Evolutionary conservation across 2,797 vertebrate species (phyloP), one percentile per base, ranked within the genome.

Genomic region (Phalanger gymnotis): DNA sequence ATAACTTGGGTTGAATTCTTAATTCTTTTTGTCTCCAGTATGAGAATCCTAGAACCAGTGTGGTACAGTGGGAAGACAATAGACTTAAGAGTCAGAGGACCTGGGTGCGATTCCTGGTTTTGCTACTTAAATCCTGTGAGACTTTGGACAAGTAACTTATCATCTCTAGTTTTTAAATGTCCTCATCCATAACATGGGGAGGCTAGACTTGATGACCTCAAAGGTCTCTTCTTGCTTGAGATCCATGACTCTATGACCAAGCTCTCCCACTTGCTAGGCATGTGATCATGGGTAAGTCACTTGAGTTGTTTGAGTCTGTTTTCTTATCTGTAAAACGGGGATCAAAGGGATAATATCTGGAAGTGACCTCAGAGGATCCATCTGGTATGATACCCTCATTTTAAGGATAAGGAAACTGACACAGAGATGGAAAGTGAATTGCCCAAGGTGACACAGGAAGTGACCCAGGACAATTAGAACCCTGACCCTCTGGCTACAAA

Each of bases 21-120:
- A 95, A 55, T 57, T 94, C 22, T 61, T 94, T 16, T 90, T 95
- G 92, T 93, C 28, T n/a, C 27, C 90, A 0, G 90, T n/a, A 14
- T 34, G 56, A 87, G 91, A 91, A 93, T 91, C 92, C 56, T 53
- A 47, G 22, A 81, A 47, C 16, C n/a, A 47, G 16, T 9, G n/a
- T 40, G 57, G 0, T 61, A 61, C 57, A 58, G 57, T 30, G 31
- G 28, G 12, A 31, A 61, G 57, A 61, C 6, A 81, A 2, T 40
- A 22, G 2, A 7, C 3, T 81, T 40, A 22, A n/a, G 5, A 22
- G 66, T 47, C 66, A 81, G 16, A 81, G 19, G 66, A 47, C 40
- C n/a, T 40, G 6, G 2, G n/a, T 73, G 16, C 66, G 22, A 40
- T 40, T 40, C 16, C 6, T 73, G 16, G 1, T 6, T 73, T 3